Percentiles rank a stretch among this genome's conserved stretches.
Evolutionary conservation across 1,140 invertebrate species (phyloP).

Genomic region (Heliconius melpomene): DNA sequence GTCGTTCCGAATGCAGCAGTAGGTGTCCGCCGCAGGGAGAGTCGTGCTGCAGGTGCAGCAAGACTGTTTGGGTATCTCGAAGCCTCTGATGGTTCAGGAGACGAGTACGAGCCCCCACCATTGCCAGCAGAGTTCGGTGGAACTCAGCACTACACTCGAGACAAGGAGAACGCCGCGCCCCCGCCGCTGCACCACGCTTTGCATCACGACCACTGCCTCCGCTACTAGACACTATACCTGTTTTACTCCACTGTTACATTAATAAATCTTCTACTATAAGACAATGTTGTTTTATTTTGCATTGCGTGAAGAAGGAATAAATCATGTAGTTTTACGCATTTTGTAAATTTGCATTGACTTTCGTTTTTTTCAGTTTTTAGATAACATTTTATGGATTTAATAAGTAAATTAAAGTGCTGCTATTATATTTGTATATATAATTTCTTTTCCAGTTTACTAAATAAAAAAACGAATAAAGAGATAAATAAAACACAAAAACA

Average conservation of each 20-base stretch:
- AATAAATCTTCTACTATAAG: slow-evolving; percentile 8
- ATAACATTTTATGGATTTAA: too few species aligned
- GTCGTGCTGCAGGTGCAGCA: slow-evolving; percentile 81
- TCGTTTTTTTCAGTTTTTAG: too few species aligned
- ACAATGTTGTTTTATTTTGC: not conserved
- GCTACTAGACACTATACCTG: slow-evolving; percentile 53
- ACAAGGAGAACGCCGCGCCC: slow-evolving; percentile 80
- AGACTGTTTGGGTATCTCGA: slow-evolving; percentile 83
- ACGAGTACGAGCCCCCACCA: slow-evolving; percentile 68
- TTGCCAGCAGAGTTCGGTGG: slow-evolving; percentile 50
- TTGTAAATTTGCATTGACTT: too few species aligned
- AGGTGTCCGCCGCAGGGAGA: slow-evolving; percentile 54
- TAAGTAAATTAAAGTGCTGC: not conserved
- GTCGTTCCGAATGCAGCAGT: slow-evolving; percentile 32
- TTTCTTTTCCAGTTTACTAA: not conserved
- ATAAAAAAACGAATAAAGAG: not conserved
- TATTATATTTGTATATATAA: not conserved
- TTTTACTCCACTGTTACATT: slow-evolving; percentile 8
- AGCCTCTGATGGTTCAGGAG: slow-evolving; percentile 82
- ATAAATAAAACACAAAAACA: not conserved
- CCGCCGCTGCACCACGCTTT: slow-evolving; percentile 55
- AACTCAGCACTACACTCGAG: slow-evolving; percentile 67
- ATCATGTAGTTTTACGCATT: too few species aligned
- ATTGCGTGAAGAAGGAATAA: too few species aligned
- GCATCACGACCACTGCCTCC: slow-evolving; percentile 73